Conservation (phyloP, 2,113 vertebrate genomes). For the Bubo scandiacus region DNA sequence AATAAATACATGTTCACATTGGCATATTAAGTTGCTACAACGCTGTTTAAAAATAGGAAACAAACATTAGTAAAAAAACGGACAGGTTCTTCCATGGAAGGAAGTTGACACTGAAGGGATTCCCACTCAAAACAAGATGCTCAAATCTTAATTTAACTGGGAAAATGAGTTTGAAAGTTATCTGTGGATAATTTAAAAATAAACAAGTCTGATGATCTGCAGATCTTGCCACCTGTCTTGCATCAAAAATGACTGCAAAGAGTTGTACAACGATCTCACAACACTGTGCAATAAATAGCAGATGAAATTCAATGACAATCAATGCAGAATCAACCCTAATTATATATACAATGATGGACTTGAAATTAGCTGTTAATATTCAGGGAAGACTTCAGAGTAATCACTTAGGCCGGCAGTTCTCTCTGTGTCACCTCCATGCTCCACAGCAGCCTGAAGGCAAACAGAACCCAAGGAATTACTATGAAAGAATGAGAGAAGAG, state of each 20-base stretch:
- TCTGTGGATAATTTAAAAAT: neutral
- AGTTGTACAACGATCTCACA: neutral
- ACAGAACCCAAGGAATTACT: neutral
- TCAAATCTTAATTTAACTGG: neutral
- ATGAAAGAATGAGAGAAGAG: neutral
- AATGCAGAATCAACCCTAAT: slow-evolving; percentile 50
- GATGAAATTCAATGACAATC: slow-evolving; percentile 61
- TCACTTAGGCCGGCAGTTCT: slow-evolving; percentile 2
- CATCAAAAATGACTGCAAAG: neutral
- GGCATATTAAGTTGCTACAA: neutral
- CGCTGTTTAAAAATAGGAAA: neutral
- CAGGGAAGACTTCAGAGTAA: slow-evolving; percentile 32
- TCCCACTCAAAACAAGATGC: neutral
- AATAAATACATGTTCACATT: neutral
- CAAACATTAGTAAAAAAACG: neutral
- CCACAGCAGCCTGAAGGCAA: neutral
- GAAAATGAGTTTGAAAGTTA: neutral
- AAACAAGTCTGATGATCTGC: neutral
- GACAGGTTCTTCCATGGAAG: neutral
- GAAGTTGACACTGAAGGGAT: neutral
- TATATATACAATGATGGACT: slow-evolving; percentile 40
- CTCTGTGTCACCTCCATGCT: neutral
- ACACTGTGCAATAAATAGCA: slow-evolving; percentile 30
- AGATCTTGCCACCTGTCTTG: neutral
- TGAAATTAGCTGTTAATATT: slow-evolving; percentile 60